Conservation (phyloP, 2,113 vertebrate genomes). For the Toxotes jaculatrix region DNA sequence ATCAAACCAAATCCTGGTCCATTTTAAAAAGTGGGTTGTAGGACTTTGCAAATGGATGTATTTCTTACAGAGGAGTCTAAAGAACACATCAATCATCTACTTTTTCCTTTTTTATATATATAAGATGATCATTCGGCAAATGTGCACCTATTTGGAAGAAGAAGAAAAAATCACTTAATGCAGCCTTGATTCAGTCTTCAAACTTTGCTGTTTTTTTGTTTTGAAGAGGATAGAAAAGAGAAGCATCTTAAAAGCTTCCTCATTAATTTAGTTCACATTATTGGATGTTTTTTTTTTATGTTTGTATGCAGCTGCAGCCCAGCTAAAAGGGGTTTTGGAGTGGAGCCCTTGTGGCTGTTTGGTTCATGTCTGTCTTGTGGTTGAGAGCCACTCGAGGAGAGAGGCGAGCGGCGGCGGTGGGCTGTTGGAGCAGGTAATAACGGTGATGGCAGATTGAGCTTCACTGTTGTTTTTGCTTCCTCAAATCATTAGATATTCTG, state of each 20-base stretch:
- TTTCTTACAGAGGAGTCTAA: not conserved
- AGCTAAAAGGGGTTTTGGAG: not conserved
- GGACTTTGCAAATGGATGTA: conserved; percentile 7
- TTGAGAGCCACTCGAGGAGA: conserved; percentile 31
- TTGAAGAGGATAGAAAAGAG: not conserved
- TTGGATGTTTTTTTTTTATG: not conserved
- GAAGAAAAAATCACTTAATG: not conserved
- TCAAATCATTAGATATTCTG: conserved; percentile 62
- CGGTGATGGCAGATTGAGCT: conserved; percentile 32
- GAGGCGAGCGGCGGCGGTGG: not conserved
- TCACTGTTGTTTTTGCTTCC: conserved; percentile 42
- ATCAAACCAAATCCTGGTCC: not conserved
- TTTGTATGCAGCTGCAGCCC: not conserved
- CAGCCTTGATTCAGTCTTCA: not conserved
- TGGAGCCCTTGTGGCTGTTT: conserved; percentile 23
- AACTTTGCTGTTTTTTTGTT: not conserved
- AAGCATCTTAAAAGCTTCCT: not conserved
- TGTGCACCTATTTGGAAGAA: not conserved
- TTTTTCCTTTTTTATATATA: not conserved
- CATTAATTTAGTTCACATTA: not conserved
- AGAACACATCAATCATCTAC: no score
- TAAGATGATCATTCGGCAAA: not conserved
- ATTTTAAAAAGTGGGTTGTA: not conserved
- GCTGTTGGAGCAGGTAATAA: conserved; percentile 42
- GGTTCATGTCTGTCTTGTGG: not conserved